phyloP scores from a whole-genome alignment of 2,888 invertebrate species.

The Pandemis heparana region DNA sequence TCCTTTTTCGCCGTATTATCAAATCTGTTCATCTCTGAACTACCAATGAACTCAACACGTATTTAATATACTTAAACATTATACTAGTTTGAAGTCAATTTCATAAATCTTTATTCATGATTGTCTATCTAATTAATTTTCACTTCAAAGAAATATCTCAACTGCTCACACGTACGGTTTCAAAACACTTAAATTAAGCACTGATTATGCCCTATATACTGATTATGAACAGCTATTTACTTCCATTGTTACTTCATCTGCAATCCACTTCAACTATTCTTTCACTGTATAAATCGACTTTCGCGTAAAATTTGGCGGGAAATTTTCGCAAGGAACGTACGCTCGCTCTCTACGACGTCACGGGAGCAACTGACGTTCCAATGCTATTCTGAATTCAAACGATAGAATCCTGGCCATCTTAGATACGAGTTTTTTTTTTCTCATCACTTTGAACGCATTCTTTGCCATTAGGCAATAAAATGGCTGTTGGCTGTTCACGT shows the following conservation, averaged over 20 bases:
- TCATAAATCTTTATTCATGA: conserved; percentile 1
- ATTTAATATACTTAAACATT: conserved; percentile 42
- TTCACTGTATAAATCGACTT: not conserved
- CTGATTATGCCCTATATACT: not conserved
- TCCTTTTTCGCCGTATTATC: conserved; percentile 66
- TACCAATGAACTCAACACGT: conserved; percentile 40
- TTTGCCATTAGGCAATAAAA: not conserved
- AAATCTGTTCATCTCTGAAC: conserved; percentile 75
- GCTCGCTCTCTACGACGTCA: conserved; percentile 47
- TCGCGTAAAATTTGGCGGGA: conserved; percentile 64
- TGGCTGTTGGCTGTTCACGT: not conserved
- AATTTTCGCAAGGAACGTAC: conserved; percentile 49
- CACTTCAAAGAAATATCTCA: not conserved
- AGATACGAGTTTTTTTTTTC: not conserved
- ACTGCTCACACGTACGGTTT: not conserved
- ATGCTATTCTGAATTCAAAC: not conserved
- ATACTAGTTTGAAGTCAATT: conserved; percentile 19
- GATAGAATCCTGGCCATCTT: not conserved
- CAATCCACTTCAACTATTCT: not conserved
- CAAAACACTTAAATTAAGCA: not conserved
- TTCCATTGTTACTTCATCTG: not conserved
- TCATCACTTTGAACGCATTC: not conserved
- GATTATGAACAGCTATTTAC: not conserved
- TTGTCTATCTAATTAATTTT: not conserved
- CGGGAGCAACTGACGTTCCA: conserved; percentile 52